Conservation (phyloP, 2,797 vertebrate species). For the Paratrypauchen microcephalus region DNA sequence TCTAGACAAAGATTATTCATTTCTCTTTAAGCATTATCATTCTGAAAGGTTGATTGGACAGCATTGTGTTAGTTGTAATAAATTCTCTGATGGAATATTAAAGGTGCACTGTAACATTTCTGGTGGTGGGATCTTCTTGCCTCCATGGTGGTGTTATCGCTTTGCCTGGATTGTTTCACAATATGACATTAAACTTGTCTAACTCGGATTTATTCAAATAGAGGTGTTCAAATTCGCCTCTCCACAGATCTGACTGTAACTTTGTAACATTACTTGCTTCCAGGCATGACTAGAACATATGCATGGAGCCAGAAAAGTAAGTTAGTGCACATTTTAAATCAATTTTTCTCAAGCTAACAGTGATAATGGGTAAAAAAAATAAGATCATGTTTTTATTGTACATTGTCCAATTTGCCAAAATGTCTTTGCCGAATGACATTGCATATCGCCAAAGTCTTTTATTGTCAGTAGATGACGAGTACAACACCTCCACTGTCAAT, state of each 20-base stretch:
- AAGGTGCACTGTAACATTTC: not conserved
- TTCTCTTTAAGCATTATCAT: constrained; percentile 25
- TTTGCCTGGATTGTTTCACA: too few species aligned
- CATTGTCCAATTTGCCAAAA: constrained; percentile 3
- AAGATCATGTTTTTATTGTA: not conserved
- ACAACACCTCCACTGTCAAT: constrained; percentile 32
- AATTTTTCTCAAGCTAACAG: constrained; percentile 18
- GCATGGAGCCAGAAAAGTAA: too few species aligned
- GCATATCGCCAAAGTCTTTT: constrained; percentile 3
- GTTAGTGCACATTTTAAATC: not conserved
- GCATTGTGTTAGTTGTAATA: constrained; percentile 14
- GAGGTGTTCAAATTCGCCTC: too few species aligned
- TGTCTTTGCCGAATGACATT: not conserved
- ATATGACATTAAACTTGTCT: too few species aligned
- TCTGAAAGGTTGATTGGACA: constrained; percentile 14
- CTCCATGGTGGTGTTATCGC: too few species aligned
- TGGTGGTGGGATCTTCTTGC: too few species aligned
- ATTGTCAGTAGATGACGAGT: constrained; percentile 29
- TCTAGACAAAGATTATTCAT: constrained; percentile 47
- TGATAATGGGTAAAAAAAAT: not conserved
- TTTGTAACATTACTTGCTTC: too few species aligned
- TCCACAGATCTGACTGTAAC: too few species aligned
- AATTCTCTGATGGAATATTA: constrained; percentile 22
- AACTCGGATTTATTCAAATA: too few species aligned
- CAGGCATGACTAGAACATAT: too few species aligned